Evolutionary conservation across 92 coral and sea anemone species (phyloP), one percentile per base, ranked within the genome.

Genomic region (Zoanthus gigantus): DNA sequence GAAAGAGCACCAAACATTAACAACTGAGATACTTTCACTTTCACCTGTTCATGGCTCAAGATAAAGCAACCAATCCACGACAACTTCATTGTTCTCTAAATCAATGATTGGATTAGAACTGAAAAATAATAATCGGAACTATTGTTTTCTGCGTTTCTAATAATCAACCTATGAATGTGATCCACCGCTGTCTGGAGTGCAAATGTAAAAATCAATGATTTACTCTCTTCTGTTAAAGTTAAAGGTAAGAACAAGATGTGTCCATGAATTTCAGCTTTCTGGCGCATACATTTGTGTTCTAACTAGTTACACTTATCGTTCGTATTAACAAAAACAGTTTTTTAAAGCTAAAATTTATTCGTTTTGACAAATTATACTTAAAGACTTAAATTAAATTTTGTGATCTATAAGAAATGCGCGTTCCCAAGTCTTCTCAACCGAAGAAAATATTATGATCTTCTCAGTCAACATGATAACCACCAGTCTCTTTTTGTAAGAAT

Each of bases 1-100:
- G 15, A 61, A 63, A 48, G 9, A 37, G 7, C 30, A 4, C 53
- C n/a, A 29, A 11, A 18, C 45, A 46, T n/a, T 45, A 14, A 75
- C 46, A 37, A 11, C 9, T 14, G 11, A 9, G 0, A 28, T 79
- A 12, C 17, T 13, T 5, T 81, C 23, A 13, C 45, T 9, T 44
- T 44, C 85, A 81, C 85, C 85, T 81, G 85, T 31, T 81, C 46
- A 9, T 48, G 45, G 53, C 30, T 13, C 60, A 47, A 28, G 42
- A 81, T 10, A 52, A 60, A 2, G 47, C 23, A 12, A 67, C 85
- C 85, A 81, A 81, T 81, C 85, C 57, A 0, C 54, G 2, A 29
- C 23, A 8, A 81, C 18, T 58, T 31, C 58, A 81, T 81, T 81
- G 75, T 81, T 81, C 45, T 29, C 30, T 67, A 30, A 45, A 16